These are phyloP conservation scores for Tortricodes alternella DNA, from an alignment of 2,888 invertebrate genomes.

Conservation along the genomic window DNA sequence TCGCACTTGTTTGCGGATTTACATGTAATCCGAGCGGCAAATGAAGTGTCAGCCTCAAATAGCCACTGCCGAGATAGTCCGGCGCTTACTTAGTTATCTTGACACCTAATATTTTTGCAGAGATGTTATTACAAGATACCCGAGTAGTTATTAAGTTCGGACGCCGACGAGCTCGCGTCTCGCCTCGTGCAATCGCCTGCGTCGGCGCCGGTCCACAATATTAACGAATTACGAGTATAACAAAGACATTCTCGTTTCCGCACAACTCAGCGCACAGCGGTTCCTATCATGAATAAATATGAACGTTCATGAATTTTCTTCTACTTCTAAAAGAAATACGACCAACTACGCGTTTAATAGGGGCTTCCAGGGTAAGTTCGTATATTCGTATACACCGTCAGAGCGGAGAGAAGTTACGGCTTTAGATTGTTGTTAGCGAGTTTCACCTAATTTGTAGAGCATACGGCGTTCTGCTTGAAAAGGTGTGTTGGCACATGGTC, in stretches of 20 bases:
- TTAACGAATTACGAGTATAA: constrained; percentile 34
- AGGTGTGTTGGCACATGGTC: constrained; percentile 16
- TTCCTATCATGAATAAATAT: constrained; percentile 50
- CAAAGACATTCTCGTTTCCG: constrained; percentile 44
- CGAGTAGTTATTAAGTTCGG: constrained; percentile 23
- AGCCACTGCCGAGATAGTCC: background rate
- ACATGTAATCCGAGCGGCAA: too few species aligned
- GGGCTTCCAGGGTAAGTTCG: background rate
- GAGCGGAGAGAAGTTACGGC: constrained; percentile 1
- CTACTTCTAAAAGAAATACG: constrained; percentile 38
- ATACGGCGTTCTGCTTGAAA: constrained; percentile 13
- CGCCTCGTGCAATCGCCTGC: constrained; percentile 18
- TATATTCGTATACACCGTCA: background rate
- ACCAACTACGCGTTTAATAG: background rate
- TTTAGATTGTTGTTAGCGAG: constrained; percentile 17
- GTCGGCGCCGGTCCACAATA: constrained; percentile 14
- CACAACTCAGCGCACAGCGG: constrained; percentile 44
- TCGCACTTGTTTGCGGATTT: too few species aligned
- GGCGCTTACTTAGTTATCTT: background rate
- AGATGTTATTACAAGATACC: constrained; percentile 6
- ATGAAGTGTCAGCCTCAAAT: background rate
- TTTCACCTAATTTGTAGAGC: constrained; percentile 15
- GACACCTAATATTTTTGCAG: constrained; percentile 3
- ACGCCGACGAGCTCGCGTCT: constrained; percentile 15
- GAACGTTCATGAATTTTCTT: constrained; percentile 38